Conservation (phyloP, 2,113 vertebrate genomes). For the Barnardius zonarius region DNA sequence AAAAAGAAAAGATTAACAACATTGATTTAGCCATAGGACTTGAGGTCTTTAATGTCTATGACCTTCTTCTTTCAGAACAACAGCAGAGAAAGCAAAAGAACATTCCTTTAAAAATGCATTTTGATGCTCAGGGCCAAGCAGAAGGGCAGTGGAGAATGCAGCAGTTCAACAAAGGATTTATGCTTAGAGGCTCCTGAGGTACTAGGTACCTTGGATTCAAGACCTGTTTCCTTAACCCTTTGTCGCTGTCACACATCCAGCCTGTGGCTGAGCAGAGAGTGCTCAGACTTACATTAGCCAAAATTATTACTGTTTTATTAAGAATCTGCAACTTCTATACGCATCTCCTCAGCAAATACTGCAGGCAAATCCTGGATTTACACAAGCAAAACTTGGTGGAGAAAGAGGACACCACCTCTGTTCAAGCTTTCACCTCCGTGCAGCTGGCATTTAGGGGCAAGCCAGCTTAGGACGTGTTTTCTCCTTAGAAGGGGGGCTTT, state of each 20-base stretch:
- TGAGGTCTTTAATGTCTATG: background rate
- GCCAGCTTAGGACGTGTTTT: background rate
- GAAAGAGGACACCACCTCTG: too few species aligned
- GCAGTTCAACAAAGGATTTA: background rate
- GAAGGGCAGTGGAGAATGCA: background rate
- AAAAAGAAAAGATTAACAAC: background rate
- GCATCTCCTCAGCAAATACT: background rate
- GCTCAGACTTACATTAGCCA: fast-evolving
- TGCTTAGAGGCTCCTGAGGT: background rate
- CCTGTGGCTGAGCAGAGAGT: background rate
- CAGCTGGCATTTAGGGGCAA: background rate
- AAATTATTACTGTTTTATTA: background rate
- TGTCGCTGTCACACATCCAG: fast-evolving
- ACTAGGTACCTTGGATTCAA: background rate
- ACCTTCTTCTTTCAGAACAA: background rate
- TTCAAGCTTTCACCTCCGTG: fast-evolving
- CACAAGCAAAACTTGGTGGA: background rate
- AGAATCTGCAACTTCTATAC: background rate
- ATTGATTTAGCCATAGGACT: background rate
- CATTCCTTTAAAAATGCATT: background rate
- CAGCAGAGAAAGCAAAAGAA: background rate
- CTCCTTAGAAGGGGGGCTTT: background rate
- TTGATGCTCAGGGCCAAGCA: background rate
- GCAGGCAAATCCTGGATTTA: background rate
- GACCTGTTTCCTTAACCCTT: background rate